A percentile compares a stretch with the other conserved stretches of the same genome.
Conservation (phyloP, 2,113 vertebrate species). For the Microtus montanus region DNA sequence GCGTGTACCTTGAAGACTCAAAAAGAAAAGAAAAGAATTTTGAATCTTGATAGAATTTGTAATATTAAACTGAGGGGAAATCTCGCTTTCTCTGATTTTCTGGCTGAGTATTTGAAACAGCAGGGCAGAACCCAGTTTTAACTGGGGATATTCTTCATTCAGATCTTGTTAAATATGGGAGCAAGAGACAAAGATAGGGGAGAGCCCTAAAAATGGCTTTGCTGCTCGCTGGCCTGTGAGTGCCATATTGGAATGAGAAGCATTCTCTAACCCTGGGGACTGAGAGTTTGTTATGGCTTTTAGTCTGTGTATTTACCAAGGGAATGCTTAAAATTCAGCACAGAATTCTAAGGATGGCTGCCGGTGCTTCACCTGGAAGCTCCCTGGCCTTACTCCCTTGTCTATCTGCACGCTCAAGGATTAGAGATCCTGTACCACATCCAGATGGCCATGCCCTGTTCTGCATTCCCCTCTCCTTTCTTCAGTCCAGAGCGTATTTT, state of each 20-base stretch:
- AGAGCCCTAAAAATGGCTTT: neutral
- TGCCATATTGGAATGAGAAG: neutral
- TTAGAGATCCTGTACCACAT: neutral
- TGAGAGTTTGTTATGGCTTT: neutral
- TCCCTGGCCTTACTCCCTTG: rapidly evolving
- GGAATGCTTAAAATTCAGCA: neutral
- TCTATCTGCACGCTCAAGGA: neutral
- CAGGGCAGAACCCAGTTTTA: neutral
- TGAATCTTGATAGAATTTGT: slow-evolving; percentile 44
- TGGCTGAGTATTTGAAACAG: slow-evolving; percentile 24
- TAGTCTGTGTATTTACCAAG: neutral
- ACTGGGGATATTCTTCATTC: slow-evolving; percentile 13
- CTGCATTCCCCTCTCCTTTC: neutral
- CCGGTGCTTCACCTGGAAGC: neutral
- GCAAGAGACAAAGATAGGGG: neutral
- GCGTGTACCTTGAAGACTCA: neutral
- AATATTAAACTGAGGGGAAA: slow-evolving; percentile 64
- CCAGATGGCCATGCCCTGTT: neutral
- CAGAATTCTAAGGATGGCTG: neutral
- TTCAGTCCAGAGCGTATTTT: neutral
- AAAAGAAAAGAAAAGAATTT: neutral
- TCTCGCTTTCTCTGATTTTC: slow-evolving; percentile 45
- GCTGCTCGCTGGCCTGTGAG: neutral
- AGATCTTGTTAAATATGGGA: slow-evolving; percentile 32
- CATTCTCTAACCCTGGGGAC: neutral